phyloP scores from a whole-genome alignment of 2,113 vertebrate species.

The Neotragus moschatus region DNA sequence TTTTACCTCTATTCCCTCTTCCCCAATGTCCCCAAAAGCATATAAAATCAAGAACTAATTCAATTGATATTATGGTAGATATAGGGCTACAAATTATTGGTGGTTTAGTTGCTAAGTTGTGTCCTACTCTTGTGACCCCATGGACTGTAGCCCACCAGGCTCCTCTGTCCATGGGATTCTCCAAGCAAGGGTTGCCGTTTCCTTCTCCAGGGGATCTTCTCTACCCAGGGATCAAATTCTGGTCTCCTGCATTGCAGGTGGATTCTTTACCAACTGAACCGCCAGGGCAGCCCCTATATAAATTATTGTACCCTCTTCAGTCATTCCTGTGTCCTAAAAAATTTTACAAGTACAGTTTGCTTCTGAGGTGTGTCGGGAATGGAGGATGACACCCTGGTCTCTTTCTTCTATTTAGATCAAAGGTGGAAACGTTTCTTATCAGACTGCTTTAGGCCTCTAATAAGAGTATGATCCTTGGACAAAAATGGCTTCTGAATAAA shows the following conservation, averaged over 20 bases:
- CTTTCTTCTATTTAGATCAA: background rate
- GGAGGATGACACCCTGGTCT: background rate
- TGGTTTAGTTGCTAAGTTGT: background rate
- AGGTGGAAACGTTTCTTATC: constrained; percentile 1
- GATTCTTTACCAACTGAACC: background rate
- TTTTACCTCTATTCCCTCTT: background rate
- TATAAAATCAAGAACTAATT: background rate
- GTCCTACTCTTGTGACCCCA: background rate
- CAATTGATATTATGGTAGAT: background rate
- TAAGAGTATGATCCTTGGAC: background rate
- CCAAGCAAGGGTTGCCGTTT: background rate
- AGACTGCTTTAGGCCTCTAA: background rate
- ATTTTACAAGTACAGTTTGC: background rate
- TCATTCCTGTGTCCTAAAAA: background rate
- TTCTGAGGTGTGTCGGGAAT: rapidly evolving
- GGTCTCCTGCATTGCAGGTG: background rate
- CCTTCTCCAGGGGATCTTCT: background rate
- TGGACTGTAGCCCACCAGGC: background rate
- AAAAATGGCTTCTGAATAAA: background rate
- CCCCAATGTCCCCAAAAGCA: background rate
- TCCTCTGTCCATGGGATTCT: background rate
- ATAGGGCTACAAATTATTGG: background rate
- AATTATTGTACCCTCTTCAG: background rate
- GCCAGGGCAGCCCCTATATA: background rate
- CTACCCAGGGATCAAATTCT: background rate